phyloP scores from a whole-genome alignment of 1,140 invertebrate genomes.

The Sweltsa coloradensis region DNA sequence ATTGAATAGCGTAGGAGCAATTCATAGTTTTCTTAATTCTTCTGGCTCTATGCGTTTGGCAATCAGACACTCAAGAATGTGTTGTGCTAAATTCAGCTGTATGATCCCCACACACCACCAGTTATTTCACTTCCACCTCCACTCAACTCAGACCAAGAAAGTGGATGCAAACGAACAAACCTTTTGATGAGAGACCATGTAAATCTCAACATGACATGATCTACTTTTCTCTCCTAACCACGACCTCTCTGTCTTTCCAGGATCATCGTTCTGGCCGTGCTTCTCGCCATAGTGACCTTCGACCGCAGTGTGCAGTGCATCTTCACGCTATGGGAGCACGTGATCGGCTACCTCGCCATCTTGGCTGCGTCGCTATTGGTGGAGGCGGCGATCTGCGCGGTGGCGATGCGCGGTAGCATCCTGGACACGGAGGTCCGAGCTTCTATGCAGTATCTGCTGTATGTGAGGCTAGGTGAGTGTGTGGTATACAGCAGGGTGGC shows the following conservation, averaged over 20 bases:
- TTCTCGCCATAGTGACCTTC: constrained; percentile 47
- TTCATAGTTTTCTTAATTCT: too few relatives aligned
- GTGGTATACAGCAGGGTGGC: too few relatives aligned
- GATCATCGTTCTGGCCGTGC: constrained; percentile 39
- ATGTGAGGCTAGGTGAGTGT: constrained; percentile 62
- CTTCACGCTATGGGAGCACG: constrained; percentile 49
- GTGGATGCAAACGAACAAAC: too few relatives aligned
- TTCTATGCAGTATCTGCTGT: constrained; percentile 72
- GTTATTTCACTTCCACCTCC: too few relatives aligned
- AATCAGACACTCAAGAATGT: too few relatives aligned
- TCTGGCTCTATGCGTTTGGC: too few relatives aligned
- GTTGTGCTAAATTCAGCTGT: too few relatives aligned
- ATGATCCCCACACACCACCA: too few relatives aligned
- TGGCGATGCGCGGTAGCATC: constrained; percentile 73
- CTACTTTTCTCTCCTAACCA: background rate
- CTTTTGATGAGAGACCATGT: too few relatives aligned
- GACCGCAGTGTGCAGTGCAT: constrained; percentile 43
- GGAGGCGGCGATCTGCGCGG: constrained; percentile 58
- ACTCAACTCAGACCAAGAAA: too few relatives aligned
- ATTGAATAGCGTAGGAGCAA: too few relatives aligned
- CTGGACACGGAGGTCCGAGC: constrained; percentile 57
- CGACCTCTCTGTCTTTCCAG: constrained; percentile 26
- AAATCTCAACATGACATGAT: too few relatives aligned
- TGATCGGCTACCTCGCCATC: constrained; percentile 59
- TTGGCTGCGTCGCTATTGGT: constrained; percentile 50